Evolutionary conservation across 2,888 invertebrate genomes (phyloP), one percentile per base, ranked within the genome.

Genomic region (Ceriagrion tenellum): DNA sequence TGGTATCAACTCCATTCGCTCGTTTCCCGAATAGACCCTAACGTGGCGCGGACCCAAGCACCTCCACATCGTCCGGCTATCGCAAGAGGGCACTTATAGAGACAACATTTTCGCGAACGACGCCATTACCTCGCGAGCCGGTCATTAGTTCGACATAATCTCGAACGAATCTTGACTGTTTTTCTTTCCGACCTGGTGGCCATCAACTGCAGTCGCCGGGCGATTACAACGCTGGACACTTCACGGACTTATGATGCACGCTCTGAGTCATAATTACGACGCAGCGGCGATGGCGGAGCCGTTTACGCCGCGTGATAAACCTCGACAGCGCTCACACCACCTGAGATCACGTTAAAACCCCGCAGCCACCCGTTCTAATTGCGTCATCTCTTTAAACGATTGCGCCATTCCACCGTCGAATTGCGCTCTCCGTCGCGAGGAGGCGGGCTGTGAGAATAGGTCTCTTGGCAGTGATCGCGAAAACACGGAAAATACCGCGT

Each of bases 331-430:
- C 59, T 63, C 35, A 63, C 91, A 35, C 26, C 91, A 47, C 55
- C 89, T 47, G n/a, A 55, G 47, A 89, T 47, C 23, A 55, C 55
- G 18, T 40, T 69, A 35, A 63, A 91, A 59, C 69, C 63, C 91
- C 55, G n/a, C 55, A 55, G 12, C 26, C 47, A 30, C 59, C 55
- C 91, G 63, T 10, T 40, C 63, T 63, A 91, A 63, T 91, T 91
- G 91, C 55, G 35, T 69, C 91, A 59, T 91, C 91, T 91, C 91
- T 91, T 40, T 91, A 63, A 69, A 91, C 91, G 63, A 91, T 91
- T 63, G 63, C 91, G 47, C 63, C 63, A 40, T 91, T 69, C 26
- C 35, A 35, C 20, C 63, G 59, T 3, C 20, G 40, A 26, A 91
- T 91, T 63, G 40, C 12, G 63, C 63, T 55, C 55, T 56, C 91